Conservation (phyloP, 2,888 invertebrate species). For the Acleris laterana region DNA sequence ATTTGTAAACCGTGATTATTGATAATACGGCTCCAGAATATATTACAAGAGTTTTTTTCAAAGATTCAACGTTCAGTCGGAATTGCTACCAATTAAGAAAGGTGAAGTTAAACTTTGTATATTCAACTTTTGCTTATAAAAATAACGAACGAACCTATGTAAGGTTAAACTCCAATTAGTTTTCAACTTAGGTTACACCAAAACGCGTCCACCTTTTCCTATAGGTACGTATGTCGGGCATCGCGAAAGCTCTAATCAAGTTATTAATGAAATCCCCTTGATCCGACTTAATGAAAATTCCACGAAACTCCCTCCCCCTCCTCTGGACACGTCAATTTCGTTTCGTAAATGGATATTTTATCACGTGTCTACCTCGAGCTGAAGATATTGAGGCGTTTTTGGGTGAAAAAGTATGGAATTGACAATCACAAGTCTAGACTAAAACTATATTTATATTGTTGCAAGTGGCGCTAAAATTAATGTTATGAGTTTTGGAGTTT, state of each 20-base stretch:
- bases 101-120: no score
- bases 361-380: conserved; percentile 37
- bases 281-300: conserved; percentile 52
- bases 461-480: no score
- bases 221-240: background rate
- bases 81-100: no score
- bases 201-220: background rate
- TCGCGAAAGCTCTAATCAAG: conserved; percentile 45
- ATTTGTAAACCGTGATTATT: no score
- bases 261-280: conserved; percentile 49
- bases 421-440: background rate
- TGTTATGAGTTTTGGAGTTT: no score
- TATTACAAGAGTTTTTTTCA: no score
- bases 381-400: conserved; percentile 10
- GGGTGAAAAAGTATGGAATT: background rate
- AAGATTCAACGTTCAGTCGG: no score
- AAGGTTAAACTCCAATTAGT: no score
- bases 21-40: no score
- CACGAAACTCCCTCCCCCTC: conserved; percentile 34
- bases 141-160: no score
- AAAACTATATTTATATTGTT: no score
- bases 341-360: conserved; percentile 38
- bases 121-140: no score
- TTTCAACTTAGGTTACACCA: background rate
- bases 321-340: conserved; percentile 39